Evolutionary conservation across 1,140 invertebrate genomes (phyloP).

Genomic region (Ceratitis capitata): DNA sequence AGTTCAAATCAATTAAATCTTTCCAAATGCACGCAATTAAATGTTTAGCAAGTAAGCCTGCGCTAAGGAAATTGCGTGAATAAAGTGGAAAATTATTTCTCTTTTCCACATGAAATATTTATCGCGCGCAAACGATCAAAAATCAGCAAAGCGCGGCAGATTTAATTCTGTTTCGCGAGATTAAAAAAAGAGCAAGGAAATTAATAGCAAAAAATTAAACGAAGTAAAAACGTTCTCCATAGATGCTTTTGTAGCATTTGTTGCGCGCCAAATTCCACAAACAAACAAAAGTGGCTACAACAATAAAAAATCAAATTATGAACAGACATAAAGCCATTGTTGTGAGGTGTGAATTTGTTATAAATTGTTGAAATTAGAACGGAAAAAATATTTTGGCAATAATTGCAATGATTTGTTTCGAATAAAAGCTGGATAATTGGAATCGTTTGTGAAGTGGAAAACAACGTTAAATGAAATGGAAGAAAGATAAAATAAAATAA

Average conservation of each 20-base stretch:
- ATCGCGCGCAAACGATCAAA: neutral
- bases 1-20: conserved; percentile 25
- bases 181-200: neutral
- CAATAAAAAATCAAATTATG: neutral
- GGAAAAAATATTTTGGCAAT: neutral
- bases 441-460: no score
- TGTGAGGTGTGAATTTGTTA: neutral
- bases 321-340: neutral
- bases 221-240: neutral
- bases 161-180: neutral
- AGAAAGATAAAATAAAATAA: no score
- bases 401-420: neutral
- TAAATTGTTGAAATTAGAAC: neutral
- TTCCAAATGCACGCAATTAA: conserved; percentile 19
- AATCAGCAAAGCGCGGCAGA: neutral
- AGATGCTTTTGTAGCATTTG: neutral
- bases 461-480: no score
- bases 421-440: no score
- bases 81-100: conserved; percentile 24
- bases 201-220: conserved; percentile 6
- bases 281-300: neutral
- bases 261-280: neutral
- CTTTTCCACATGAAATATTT: neutral
- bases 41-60: neutral
- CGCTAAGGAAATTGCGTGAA: neutral